These are phyloP conservation scores for Corydoras sp. DNA, from an alignment of 2,113 vertebrate species.

Conservation along the genomic window DNA sequence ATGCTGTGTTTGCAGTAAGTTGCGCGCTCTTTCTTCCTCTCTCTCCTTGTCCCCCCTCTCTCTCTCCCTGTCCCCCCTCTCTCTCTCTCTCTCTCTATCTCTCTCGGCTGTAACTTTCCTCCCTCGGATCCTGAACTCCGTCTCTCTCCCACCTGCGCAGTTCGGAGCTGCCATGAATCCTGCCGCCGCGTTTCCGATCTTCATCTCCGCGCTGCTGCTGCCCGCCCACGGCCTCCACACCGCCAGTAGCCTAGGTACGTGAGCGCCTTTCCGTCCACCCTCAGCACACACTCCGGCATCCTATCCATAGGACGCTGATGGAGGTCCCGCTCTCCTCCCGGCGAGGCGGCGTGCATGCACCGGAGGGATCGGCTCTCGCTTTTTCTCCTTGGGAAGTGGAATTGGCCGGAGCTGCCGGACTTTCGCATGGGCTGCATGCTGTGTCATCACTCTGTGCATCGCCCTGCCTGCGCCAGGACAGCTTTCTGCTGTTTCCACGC, in stretches of 20 bases:
- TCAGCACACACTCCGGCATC: conserved; percentile 39
- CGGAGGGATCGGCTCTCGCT: not conserved
- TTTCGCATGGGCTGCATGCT: conserved; percentile 35
- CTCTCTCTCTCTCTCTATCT: conserved; percentile 10
- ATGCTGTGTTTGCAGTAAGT: conserved; percentile 74
- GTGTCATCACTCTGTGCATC: conserved; percentile 36
- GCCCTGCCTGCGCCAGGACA: not conserved
- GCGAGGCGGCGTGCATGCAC: not conserved
- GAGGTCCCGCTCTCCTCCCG: not conserved
- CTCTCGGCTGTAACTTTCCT: conserved; percentile 62
- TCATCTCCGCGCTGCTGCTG: conserved; percentile 70
- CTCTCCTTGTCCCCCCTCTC: conserved; percentile 45
- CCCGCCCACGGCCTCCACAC: conserved; percentile 73
- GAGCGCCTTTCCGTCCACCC: conserved; percentile 46
- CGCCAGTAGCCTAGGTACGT: conserved; percentile 77
- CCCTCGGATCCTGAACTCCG: conserved; percentile 75
- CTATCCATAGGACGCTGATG: not conserved
- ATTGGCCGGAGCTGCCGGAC: conserved; percentile 1
- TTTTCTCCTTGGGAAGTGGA: conserved; percentile 19
- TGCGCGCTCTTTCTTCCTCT: conserved; percentile 56
- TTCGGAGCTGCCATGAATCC: conserved; percentile 80
- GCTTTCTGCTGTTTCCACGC: not conserved
- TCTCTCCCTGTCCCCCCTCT: too few species aligned
- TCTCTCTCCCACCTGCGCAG: conserved; percentile 74
- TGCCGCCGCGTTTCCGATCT: conserved; percentile 69